Percentiles rank a stretch among this genome's conserved stretches.
phyloP scores from a whole-genome alignment of 2,888 invertebrate species.

The Cosmia pyralina region DNA sequence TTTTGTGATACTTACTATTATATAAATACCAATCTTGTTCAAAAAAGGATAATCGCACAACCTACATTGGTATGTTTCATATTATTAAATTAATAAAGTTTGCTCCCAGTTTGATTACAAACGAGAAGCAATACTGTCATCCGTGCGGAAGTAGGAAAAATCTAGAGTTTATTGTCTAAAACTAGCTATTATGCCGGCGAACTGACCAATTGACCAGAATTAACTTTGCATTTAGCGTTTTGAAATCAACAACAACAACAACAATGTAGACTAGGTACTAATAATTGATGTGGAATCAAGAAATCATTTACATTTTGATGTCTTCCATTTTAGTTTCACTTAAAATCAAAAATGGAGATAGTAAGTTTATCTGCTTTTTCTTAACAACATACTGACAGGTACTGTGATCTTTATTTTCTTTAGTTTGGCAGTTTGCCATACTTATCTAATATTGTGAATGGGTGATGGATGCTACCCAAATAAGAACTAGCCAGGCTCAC shows the following conservation, averaged over 20 bases:
- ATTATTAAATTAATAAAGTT: not conserved
- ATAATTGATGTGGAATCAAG: not conserved
- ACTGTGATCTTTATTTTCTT: not conserved
- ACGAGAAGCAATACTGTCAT: not conserved
- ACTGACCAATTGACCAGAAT: not conserved
- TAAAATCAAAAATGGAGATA: not conserved
- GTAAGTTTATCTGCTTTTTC: constrained; percentile 3
- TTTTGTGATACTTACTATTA: not conserved
- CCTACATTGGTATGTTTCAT: constrained; percentile 27
- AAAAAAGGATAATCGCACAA: constrained; percentile 1
- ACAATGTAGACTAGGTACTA: not conserved
- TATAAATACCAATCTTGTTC: not conserved
- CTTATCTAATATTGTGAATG: too few relatives aligned
- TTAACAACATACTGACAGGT: not conserved
- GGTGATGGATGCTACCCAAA: not conserved
- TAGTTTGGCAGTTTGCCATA: not conserved
- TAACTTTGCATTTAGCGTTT: not conserved
- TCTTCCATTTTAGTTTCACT: not conserved
- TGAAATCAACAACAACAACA: not conserved
- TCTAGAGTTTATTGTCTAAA: not conserved
- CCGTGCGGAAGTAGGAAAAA: not conserved
- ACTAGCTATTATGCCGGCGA: not conserved
- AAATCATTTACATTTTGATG: not conserved
- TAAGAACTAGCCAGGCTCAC: not conserved
- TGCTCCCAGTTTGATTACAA: not conserved